Evolutionary conservation across 1,140 invertebrate genomes (phyloP).

Genomic region (Glossosoma conforme): DNA sequence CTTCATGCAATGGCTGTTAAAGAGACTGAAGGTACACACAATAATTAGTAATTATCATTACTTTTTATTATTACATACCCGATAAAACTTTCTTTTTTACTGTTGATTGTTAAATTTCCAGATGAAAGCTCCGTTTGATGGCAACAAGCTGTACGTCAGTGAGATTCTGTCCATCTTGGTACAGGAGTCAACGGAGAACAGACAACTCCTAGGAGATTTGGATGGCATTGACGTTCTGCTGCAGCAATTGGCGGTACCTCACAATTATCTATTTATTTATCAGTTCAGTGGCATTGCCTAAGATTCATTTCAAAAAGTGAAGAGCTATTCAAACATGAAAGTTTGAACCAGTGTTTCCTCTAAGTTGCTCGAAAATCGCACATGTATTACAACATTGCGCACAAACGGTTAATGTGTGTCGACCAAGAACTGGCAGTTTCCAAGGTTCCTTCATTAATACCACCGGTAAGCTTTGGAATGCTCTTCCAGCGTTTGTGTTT

Average conservation of each 20-base stretch:
- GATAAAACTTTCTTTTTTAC: background rate
- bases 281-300: too few species aligned
- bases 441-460: too few species aligned
- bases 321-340: too few species aligned
- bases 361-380: too few species aligned
- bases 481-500: too few species aligned
- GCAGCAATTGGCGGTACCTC: constrained; percentile 91
- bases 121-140: constrained; percentile 82
- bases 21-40: constrained; percentile 76
- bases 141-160: constrained; percentile 92
- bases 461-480: too few species aligned
- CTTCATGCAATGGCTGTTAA: constrained; percentile 87
- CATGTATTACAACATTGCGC: too few species aligned
- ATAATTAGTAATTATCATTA: background rate
- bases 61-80: background rate
- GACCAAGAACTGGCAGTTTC: too few species aligned
- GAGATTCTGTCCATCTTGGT: constrained; percentile 95
- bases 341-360: too few species aligned
- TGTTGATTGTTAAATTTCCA: constrained; percentile 30
- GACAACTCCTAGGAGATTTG: constrained; percentile 78
- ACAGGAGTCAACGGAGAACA: constrained; percentile 83
- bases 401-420: too few species aligned
- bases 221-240: constrained; percentile 96
- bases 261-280: too few species aligned
- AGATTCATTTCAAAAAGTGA: too few species aligned